Evolutionary conservation across 2,113 vertebrate genomes (phyloP), one percentile per base, ranked within the genome.

Genomic region (Nicator chloris): DNA sequence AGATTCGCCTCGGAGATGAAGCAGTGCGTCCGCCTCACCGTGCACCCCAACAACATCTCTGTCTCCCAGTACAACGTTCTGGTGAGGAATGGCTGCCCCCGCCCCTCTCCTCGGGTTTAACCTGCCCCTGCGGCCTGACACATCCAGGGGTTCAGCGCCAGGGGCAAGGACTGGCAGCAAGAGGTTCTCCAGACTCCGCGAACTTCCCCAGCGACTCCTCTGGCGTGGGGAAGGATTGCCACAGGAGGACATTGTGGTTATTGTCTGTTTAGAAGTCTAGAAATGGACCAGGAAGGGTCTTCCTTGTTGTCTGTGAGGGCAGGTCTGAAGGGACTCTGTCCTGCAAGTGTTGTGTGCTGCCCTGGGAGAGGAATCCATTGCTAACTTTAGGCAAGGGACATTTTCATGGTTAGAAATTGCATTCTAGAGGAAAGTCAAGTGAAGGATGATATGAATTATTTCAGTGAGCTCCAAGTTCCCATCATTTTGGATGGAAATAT

Each of bases 31-130:
- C 98, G 98, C 20, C 98, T 99, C 68, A 99, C 98, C 0, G 99
- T 99, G 78, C 99, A 99, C 49, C 99, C 99, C 92, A 99, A 98
- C 98, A 99, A 99, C 98, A 99, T 99, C 98, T 99, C 99, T 0
- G 99, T 99, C 93, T 99, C 99, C 88, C 99, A 99, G 98, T 99
- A 99, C 94, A 99, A 98, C 8, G 99, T 99, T 40, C 98, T 98
- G 98, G 99, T 99, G 97, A 99, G 99, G 90, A 79, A 95, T 44
- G 2, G 9, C 11, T 8, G 24, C 10, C 64, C 24, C 73, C 69
- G 53, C 13, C 60, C 26, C 21, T 27, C 16, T 18, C 49, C 39
- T 50, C 10, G 16, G 26, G 9, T 61, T 31, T 51, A 17, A 11
- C 8, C 60, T 82, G 18, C 31, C 42, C 5, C 0, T 35, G 31